Evolutionary conservation across 2,888 invertebrate genomes (phyloP).

Genomic region (Thera britannica): DNA sequence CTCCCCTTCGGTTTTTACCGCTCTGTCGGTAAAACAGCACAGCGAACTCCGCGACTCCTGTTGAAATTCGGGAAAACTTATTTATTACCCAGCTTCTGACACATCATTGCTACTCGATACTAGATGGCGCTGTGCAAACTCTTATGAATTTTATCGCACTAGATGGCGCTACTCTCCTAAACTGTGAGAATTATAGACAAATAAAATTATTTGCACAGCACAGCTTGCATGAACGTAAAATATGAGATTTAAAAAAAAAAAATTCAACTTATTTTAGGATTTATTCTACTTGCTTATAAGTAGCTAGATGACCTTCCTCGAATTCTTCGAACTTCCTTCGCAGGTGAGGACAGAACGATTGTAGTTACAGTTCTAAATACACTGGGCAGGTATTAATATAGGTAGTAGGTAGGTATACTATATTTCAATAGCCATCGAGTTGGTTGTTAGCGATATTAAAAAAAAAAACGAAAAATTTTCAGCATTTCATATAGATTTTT

Average conservation of each 20-base stretch:
- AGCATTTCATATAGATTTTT: too few relatives aligned
- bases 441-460: too few relatives aligned
- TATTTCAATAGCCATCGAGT: too few relatives aligned
- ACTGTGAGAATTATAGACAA: neutral
- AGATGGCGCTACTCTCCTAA: constrained; percentile 32
- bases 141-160: neutral
- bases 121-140: constrained; percentile 55
- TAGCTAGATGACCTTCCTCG: too few relatives aligned
- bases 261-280: too few relatives aligned
- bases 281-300: neutral
- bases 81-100: neutral
- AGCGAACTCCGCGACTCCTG: constrained; percentile 26
- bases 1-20: neutral
- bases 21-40: constrained; percentile 38
- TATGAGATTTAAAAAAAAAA: too few relatives aligned
- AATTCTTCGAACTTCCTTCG: too few relatives aligned
- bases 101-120: constrained; percentile 50
- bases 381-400: neutral
- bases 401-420: neutral
- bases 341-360: too few relatives aligned
- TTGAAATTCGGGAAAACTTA: constrained; percentile 22
- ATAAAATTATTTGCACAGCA: too few relatives aligned
- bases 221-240: too few relatives aligned
- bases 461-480: too few relatives aligned
- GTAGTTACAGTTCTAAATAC: too few relatives aligned